A percentile compares a stretch with the other conserved stretches of the same genome.
Conservation (phyloP, 2,797 vertebrate genomes). For the Intellagama lesueurii region DNA sequence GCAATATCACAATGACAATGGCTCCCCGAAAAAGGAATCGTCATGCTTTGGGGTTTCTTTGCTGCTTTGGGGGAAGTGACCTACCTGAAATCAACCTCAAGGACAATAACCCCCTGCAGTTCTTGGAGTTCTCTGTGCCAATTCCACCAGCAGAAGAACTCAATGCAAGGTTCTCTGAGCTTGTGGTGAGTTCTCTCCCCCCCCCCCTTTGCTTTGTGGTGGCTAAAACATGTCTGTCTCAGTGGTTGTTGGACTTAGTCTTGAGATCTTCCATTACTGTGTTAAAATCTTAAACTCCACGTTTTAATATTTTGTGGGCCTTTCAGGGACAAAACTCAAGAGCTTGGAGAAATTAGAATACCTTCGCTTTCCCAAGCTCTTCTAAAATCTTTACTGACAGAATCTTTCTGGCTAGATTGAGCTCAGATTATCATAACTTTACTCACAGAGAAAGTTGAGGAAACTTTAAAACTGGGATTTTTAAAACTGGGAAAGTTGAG, state of each 20-base stretch:
- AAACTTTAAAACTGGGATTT: background rate
- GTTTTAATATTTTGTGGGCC: background rate
- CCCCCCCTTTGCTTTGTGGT: background rate
- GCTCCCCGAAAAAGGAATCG: conserved; percentile 94
- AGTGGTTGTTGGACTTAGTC: background rate
- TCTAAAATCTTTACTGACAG: background rate
- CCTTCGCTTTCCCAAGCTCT: no score
- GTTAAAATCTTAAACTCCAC: background rate
- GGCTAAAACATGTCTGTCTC: background rate
- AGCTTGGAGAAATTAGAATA: no score
- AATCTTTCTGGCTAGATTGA: background rate
- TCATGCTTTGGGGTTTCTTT: conserved; percentile 93
- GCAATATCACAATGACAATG: conserved; percentile 83
- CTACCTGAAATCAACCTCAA: conserved; percentile 96
- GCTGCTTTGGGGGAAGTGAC: conserved; percentile 92
- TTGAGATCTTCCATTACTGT: no score
- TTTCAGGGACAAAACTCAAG: background rate
- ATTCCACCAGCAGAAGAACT: conserved; percentile 94
- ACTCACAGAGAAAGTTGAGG: background rate
- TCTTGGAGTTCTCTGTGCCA: conserved; percentile 94
- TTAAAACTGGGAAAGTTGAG: background rate
- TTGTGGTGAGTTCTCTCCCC: conserved; percentile 89
- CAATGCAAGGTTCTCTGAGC: conserved; percentile 92
- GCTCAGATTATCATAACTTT: background rate
- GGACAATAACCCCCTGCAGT: conserved; percentile 92